Evolutionary conservation across 2,797 vertebrate genomes (phyloP), one percentile per base, ranked within the genome.

Genomic region (Vespertilio murinus): DNA sequence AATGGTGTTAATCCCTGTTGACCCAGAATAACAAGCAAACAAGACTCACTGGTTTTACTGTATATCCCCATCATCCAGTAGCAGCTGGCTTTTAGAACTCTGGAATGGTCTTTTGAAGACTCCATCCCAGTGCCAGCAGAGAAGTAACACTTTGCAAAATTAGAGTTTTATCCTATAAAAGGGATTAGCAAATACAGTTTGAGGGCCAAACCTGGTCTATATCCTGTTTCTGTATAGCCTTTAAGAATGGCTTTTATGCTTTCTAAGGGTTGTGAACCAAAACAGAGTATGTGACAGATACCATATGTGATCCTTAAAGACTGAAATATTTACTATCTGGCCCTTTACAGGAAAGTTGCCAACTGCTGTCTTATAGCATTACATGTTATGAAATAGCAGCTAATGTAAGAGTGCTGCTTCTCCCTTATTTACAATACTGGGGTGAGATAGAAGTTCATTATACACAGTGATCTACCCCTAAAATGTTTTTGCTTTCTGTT

Each of bases 401-500:
- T 23, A 83, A 85, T n/a, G 61, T 4, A 61, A 61, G 59, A 85
- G 42, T 23, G 20, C 38, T 83, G 23, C 87, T 94, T 95, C 61
- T 83, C 52, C 56, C 10, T 87, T 70, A 49, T 71, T 28, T 86
- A 71, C 16, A 54, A 64, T 38, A 54, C 7, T 69, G 45, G 28
- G 47, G 1, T 70, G 52, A 91, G 70, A 69, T 0, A 77, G 80
- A 80, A 70, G 30, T 30, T 88, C 35, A 40, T 40, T 79, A 71
- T 47, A 70, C 23, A 64, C 7, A 17, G 61, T 17, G 61, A 64
- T n/a, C 6, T n/a, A n/a, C 3, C 69, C 74, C 77, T 67, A 96
- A 88, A 92, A 42, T 84, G 30, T 30, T 80, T 81, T 94, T 61
- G 23, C 74, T 94, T 91, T 93, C 71, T 93, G 87, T n/a, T 75